phyloP scores from a whole-genome alignment of 2,888 invertebrate species.

The Drosophila ochracea region DNA sequence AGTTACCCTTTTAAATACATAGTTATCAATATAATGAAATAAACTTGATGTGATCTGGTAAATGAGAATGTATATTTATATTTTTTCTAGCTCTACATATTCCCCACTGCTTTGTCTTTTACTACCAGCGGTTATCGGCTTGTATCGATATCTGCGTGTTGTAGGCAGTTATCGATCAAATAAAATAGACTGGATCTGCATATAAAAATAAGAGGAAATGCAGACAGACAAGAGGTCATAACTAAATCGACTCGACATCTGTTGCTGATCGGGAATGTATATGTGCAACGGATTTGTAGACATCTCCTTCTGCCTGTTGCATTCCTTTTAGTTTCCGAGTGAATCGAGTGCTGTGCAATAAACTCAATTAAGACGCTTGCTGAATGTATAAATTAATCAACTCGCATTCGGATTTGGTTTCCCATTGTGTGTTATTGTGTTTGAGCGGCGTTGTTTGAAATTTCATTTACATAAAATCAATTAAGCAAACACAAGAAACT shows the following conservation, averaged over 20 bases:
- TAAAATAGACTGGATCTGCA: neutral
- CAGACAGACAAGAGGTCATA: neutral
- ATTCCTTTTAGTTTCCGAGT: neutral
- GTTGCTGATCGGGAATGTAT: neutral
- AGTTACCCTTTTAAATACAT: neutral
- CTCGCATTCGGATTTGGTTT: constrained; percentile 6
- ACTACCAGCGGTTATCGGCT: neutral
- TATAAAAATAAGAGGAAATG: neutral
- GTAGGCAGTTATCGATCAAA: neutral
- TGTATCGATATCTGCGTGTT: neutral
- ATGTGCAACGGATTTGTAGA: neutral
- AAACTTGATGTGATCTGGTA: neutral
- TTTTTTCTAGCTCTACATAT: too few relatives aligned
- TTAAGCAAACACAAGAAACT: constrained; percentile 60
- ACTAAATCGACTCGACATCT: neutral
- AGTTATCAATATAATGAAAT: neutral
- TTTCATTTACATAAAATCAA: constrained; percentile 80
- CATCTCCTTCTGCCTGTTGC: neutral
- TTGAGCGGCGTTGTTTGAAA: constrained; percentile 27
- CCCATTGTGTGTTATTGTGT: constrained; percentile 33
- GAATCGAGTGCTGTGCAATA: constrained; percentile 18
- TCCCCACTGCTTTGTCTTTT: too few relatives aligned
- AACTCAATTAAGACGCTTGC: constrained; percentile 46
- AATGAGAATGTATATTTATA: too few relatives aligned
- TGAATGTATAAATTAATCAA: constrained; percentile 72